Evolutionary conservation across 2,797 vertebrate species (phyloP).

Genomic region (Neostethus bicornis): DNA sequence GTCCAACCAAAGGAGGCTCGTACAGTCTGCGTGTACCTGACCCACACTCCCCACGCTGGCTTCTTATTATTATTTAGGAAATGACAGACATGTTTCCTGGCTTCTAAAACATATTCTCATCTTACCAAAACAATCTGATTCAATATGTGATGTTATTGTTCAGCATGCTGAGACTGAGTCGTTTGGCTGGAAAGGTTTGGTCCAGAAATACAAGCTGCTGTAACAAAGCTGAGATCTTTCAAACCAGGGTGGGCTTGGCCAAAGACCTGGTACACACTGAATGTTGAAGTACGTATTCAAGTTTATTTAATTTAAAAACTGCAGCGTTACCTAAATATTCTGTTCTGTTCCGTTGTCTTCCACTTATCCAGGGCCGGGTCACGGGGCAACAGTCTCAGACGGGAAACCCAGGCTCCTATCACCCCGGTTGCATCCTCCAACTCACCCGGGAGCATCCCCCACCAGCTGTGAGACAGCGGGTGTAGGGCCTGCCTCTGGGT

Average conservation of each 20-base stretch:
- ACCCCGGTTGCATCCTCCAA: no score
- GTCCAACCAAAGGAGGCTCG: conserved; percentile 40
- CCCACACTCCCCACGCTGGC: conserved; percentile 35
- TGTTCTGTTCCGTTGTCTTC: no score
- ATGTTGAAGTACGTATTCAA: no score
- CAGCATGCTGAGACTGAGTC: conserved; percentile 43
- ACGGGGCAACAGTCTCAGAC: no score
- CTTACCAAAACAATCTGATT: conserved; percentile 71
- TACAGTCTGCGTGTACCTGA: conserved; percentile 50
- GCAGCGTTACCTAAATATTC: no score
- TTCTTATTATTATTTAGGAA: conserved; percentile 63
- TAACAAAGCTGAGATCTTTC: conserved; percentile 44
- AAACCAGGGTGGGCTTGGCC: conserved; percentile 34
- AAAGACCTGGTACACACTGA: background rate
- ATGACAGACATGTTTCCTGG: conserved; percentile 63
- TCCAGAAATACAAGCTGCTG: conserved; percentile 58
- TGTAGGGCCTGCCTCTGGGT: no score
- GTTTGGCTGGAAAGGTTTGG: conserved; percentile 45
- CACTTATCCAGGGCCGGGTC: no score
- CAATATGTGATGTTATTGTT: conserved; percentile 65
- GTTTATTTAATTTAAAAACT: no score
- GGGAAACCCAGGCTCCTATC: no score
- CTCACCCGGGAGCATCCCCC: no score
- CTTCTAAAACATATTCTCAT: conserved; percentile 62
- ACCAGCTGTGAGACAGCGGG: no score